A percentile compares a stretch with the other conserved stretches of the same genome.
phyloP scores from a whole-genome alignment of 2,888 invertebrate species.

The Microctonus hyperodae region DNA sequence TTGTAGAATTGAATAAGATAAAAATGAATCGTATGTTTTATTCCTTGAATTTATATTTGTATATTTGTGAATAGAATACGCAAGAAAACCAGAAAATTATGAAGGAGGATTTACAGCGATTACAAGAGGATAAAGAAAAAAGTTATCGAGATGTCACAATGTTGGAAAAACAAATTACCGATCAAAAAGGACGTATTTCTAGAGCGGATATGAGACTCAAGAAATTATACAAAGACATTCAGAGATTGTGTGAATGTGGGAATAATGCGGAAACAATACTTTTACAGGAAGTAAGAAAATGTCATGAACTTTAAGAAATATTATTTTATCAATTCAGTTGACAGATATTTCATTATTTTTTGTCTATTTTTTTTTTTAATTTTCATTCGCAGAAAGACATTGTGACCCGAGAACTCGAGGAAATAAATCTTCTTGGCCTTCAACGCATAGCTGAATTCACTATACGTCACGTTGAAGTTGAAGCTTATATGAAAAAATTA shows the following conservation, averaged over 20 bases:
- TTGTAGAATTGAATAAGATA: not conserved
- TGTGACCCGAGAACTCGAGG: slow-evolving; percentile 67
- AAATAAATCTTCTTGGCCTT: slow-evolving; percentile 67
- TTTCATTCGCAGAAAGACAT: slow-evolving; percentile 66
- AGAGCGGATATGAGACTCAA: slow-evolving; percentile 64
- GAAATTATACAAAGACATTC: slow-evolving; percentile 61
- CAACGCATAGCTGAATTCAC: slow-evolving; percentile 67
- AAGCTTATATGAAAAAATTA: slow-evolving; percentile 60
- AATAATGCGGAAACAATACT: slow-evolving; percentile 46
- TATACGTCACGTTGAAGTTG: slow-evolving; percentile 60
- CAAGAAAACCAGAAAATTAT: slow-evolving; percentile 48
- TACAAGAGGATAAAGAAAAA: slow-evolving; percentile 52
- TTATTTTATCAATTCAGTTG: slow-evolving; percentile 1
- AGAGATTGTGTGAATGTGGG: slow-evolving; percentile 47
- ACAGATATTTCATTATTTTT: slow-evolving; percentile 1
- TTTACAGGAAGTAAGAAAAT: slow-evolving; percentile 58
- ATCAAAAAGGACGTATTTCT: slow-evolving; percentile 63
- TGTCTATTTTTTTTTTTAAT: slow-evolving; percentile 12
- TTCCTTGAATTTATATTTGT: slow-evolving; percentile 9
- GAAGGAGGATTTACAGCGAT: slow-evolving; percentile 47
- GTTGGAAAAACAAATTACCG: slow-evolving; percentile 57
- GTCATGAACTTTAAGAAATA: no score
- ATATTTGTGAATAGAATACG: slow-evolving; percentile 41
- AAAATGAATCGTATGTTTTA: not conserved
- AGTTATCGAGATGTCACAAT: slow-evolving; percentile 48